These are phyloP conservation scores for Asbolus verrucosus DNA, from an alignment of 1,140 invertebrate species.

Conservation along the genomic window DNA sequence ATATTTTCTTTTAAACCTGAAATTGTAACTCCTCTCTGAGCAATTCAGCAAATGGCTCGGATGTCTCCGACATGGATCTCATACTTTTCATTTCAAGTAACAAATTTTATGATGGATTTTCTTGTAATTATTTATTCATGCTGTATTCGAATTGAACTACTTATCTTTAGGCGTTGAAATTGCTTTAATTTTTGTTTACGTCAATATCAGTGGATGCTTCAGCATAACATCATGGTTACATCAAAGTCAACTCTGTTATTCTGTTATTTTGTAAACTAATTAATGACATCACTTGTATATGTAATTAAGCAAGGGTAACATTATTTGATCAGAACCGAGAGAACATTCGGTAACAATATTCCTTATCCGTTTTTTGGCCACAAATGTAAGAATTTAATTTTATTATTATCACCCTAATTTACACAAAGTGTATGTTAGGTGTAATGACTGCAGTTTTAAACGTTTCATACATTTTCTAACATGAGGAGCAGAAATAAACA, in stretches of 20 bases:
- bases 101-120: no score
- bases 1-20: no score
- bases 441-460: no score
- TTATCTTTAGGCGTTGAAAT: background rate
- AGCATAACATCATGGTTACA: conserved; percentile 1
- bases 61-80: no score
- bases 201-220: no score
- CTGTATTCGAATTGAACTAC: background rate
- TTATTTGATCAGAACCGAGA: conserved; percentile 30
- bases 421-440: conserved; percentile 9
- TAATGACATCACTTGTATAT: conserved; percentile 33
- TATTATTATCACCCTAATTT: conserved; percentile 27
- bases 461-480: no score
- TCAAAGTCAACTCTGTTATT: conserved; percentile 16
- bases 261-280: conserved; percentile 28
- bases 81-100: no score
- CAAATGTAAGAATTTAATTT: conserved; percentile 26
- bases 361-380: no score
- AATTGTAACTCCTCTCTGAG: no score
- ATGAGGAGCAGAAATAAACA: no score
- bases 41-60: no score
- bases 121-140: conserved; percentile 5
- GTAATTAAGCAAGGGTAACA: conserved; percentile 32
- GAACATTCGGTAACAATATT: no score
- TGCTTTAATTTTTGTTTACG: conserved; percentile 7